phyloP scores from a whole-genome alignment of 2,113 vertebrate species.

The Ceuthmochares aereus region DNA sequence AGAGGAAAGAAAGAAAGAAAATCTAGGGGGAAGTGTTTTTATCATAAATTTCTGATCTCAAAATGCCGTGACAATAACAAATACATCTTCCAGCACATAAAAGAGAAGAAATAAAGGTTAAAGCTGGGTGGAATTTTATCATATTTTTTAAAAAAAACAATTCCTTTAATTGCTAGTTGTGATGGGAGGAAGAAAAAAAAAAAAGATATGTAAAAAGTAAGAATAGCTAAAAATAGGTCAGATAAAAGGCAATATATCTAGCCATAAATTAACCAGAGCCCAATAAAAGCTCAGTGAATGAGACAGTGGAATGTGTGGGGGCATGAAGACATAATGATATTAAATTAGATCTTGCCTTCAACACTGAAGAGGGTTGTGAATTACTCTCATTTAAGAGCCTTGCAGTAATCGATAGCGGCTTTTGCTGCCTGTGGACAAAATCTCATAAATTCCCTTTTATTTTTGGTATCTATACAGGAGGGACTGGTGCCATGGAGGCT shows the following conservation, averaged over 20 bases:
- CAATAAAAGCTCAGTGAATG: conserved; percentile 72
- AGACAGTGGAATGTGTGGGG: conserved; percentile 74
- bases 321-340: conserved; percentile 77
- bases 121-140: neutral
- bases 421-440: conserved; percentile 47
- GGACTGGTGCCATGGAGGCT: neutral
- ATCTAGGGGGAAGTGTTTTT: neutral
- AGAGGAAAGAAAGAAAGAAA: neutral
- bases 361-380: conserved; percentile 62
- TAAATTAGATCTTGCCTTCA: conserved; percentile 73
- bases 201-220: conserved; percentile 46
- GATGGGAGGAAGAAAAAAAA: conserved; percentile 1
- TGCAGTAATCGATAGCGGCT: conserved; percentile 56
- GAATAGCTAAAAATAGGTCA: conserved; percentile 71
- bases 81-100: neutral
- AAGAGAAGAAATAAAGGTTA: conserved; percentile 51
- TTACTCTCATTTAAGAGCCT: conserved; percentile 56
- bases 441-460: conserved; percentile 48
- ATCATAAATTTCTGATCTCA: neutral
- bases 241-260: conserved; percentile 66
- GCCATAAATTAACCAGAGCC: conserved; percentile 68
- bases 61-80: neutral
- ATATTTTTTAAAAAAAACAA: neutral
- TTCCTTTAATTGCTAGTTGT: conserved; percentile 65
- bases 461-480: neutral